Base-by-base conservation (phyloP, 2,113 vertebrate species). In the Trogon melanurus region DNA sequence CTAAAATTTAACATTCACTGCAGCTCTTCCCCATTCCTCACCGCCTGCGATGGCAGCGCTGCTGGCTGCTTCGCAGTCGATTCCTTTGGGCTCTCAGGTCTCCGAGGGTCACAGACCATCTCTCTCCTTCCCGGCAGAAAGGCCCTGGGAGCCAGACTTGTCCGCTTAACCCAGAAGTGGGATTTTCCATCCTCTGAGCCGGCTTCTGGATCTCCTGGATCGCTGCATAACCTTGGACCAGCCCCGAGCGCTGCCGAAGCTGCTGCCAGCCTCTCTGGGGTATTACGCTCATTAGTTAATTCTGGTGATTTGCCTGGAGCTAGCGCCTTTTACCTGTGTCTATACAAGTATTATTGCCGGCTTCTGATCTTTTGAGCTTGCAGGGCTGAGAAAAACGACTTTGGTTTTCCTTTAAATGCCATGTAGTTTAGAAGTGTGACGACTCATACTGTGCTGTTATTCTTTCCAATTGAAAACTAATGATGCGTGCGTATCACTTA, bases 361-460 rank as follows among this genome's bases (percentile, higher is more conserved):
- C 85, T 71, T 91, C 66, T 91, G 95, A 85, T 95, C 93, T 87
- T 81, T 54, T 18, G 78, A 91, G 94, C 87, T 91, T 9, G n/a
- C 83, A 62, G 83, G 93, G 91, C 73, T 91, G 88, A 89, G 79
- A n/a, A 86, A 92, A 86, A 89, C 17, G 69, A 81, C 90, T 93
- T 90, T 23, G 84, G 36, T 57, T 69, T 87, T 89, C 71, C 83
- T 87, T 94, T 89, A 94, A 96, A 95, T 89, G 95, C 93, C 92
- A 87, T 27, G 83, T 48, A 84, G 92, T 91, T 95, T 65, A 81
- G 76, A 92, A 94, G 95, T 93, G 95, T 96, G 95, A 94, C 95
- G 13, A 86, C 93, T 94, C 93, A 84, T 45, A 92, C 93, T 82
- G 96, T 22, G 96, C 94, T 89, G 95, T 94, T 96, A 92, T 57